These are phyloP conservation scores for Penaeus indicus DNA, from an alignment of 1,140 invertebrate species.

Conservation along the genomic window DNA sequence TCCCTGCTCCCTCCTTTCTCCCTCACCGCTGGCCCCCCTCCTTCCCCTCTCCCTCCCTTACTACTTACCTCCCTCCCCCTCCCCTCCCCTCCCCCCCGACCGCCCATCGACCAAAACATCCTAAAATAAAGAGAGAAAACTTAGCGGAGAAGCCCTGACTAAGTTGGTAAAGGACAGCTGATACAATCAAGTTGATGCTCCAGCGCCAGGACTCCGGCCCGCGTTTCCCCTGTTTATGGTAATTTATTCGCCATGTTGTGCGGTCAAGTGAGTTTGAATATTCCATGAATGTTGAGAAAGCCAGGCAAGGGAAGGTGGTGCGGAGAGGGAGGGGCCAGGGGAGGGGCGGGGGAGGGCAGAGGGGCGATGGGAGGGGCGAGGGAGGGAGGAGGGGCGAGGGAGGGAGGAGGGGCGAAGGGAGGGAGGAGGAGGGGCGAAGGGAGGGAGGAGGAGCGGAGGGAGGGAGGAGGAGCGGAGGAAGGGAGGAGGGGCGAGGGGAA, in stretches of 20 bases:
- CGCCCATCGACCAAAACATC: no score
- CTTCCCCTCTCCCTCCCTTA: neutral
- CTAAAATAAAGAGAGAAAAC: no score
- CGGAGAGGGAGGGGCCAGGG: neutral
- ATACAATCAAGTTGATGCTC: constrained; percentile 60
- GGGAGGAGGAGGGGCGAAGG: neutral
- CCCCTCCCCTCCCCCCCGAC: no score
- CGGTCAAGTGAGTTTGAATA: constrained; percentile 63
- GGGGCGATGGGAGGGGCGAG: neutral
- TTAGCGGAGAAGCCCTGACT: neutral
- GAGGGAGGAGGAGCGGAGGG: no score
- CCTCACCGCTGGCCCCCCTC: neutral
- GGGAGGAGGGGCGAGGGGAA: neutral
- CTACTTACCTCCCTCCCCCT: no score
- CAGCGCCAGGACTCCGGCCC: neutral
- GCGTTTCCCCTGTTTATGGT: constrained; percentile 62
- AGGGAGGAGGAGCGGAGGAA: neutral
- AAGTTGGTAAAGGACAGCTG: constrained; percentile 61
- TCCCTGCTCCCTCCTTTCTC: neutral
- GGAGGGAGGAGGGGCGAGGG: constrained; percentile 17
- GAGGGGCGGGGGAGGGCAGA: neutral
- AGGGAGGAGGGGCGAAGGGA: neutral
- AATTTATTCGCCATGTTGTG: constrained; percentile 62
- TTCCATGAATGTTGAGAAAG: constrained; percentile 62
- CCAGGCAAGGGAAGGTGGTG: neutral